These are phyloP conservation scores for Achatina immaculata DNA, from an alignment of 1,140 invertebrate genomes.

Conservation along the genomic window DNA sequence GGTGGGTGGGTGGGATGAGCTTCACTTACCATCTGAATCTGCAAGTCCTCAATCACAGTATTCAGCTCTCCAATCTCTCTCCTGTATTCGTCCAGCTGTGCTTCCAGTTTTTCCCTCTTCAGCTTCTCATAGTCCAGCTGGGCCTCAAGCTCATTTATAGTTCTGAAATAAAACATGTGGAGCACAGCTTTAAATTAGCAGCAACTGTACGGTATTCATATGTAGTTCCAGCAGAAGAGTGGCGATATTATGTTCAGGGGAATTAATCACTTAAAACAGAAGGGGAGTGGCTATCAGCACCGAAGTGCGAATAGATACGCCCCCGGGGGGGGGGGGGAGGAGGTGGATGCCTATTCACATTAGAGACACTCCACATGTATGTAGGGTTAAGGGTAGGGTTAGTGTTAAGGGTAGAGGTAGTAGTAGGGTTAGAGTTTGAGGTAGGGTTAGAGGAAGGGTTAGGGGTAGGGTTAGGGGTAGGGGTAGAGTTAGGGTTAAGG, in stretches of 20 bases:
- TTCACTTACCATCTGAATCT: conserved; percentile 23
- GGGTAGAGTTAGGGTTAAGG: conserved; percentile 46
- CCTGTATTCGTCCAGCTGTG: conserved; percentile 69
- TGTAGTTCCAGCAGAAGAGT: too few relatives aligned
- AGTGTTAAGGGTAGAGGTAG: conserved; percentile 38
- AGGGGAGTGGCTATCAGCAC: too few relatives aligned
- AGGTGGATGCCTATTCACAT: too few relatives aligned
- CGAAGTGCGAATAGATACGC: too few relatives aligned
- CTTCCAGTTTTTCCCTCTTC: conserved; percentile 69
- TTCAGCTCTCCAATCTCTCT: conserved; percentile 63
- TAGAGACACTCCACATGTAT: too few relatives aligned
- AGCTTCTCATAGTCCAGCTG: conserved; percentile 71
- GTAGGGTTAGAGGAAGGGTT: conserved; percentile 39
- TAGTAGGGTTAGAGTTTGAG: conserved; percentile 45
- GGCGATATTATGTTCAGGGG: too few relatives aligned
- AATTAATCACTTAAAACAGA: too few relatives aligned
- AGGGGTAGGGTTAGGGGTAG: conserved; percentile 33
- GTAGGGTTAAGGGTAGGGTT: conserved; percentile 41
- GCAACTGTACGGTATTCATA: background rate
- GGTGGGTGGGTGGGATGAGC: too few relatives aligned
- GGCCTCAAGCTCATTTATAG: conserved; percentile 66
- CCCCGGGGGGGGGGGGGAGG: too few relatives aligned
- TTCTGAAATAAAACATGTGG: conserved; percentile 58
- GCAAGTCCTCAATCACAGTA: conserved; percentile 54
- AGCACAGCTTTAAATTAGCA: background rate